These are phyloP conservation scores for Sipha flava DNA, from an alignment of 1,140 invertebrate genomes.

Conservation along the genomic window DNA sequence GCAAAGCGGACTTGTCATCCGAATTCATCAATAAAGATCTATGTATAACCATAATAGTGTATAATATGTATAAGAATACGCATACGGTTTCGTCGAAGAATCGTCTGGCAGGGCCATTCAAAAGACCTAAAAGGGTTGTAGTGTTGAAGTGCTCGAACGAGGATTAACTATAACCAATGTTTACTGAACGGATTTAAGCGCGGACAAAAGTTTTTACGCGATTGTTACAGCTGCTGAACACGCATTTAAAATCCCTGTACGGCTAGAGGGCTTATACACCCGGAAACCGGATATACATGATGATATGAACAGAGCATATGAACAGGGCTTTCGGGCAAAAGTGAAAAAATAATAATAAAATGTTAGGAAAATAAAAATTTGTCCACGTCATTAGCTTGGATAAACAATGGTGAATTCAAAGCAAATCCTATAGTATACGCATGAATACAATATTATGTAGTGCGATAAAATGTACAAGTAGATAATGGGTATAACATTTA, in stretches of 20 bases:
- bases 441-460: no score
- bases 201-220: conserved; percentile 22
- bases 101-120: background rate
- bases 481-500: no score
- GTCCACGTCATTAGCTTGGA: background rate
- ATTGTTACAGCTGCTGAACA: conserved; percentile 27
- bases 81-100: background rate
- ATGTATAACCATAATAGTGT: background rate
- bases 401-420: background rate
- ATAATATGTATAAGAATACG: background rate
- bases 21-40: conserved; percentile 29
- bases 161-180: conserved; percentile 25
- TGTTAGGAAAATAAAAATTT: background rate
- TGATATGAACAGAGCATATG: background rate
- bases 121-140: background rate
- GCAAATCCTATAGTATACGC: no score
- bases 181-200: conserved; percentile 21
- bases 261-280: background rate
- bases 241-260: background rate
- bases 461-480: no score
- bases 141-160: background rate
- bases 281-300: background rate
- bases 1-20: background rate
- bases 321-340: background rate
- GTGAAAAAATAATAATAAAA: background rate